Evolutionary conservation across 2,797 vertebrate species (phyloP).

Genomic region (Dryobates pubescens): DNA sequence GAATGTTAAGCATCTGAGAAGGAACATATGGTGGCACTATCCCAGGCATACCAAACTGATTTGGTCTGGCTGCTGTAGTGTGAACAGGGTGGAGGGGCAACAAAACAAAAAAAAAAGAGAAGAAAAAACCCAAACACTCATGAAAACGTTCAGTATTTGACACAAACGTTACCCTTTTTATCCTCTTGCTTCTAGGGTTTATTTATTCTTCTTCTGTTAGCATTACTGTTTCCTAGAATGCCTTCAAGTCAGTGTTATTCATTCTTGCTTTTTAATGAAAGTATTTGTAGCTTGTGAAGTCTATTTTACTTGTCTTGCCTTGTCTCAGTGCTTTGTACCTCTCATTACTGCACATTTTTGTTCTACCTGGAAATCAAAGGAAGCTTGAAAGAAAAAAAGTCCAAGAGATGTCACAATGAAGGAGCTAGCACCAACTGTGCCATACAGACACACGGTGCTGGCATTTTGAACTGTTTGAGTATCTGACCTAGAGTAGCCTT

Average conservation of each 20-base stretch:
- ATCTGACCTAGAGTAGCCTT: not conserved
- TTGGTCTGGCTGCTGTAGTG: slow-evolving; percentile 85
- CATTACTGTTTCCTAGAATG: not conserved
- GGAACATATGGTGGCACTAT: slow-evolving; percentile 83
- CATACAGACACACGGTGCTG: not conserved
- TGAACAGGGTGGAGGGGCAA: not conserved
- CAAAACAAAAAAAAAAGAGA: not conserved
- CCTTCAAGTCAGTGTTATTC: not conserved
- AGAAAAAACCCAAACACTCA: not conserved
- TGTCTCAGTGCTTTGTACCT: not conserved
- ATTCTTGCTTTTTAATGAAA: not conserved
- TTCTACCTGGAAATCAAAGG: not conserved
- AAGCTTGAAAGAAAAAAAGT: not conserved
- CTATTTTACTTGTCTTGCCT: not conserved
- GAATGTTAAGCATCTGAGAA: slow-evolving; percentile 91
- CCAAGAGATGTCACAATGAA: not conserved
- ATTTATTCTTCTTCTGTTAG: not conserved
- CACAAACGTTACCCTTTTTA: not conserved
- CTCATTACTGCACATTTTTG: not conserved
- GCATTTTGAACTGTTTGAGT: not conserved
- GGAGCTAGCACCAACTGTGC: not conserved
- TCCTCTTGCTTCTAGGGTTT: not conserved
- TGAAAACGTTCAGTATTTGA: not conserved
- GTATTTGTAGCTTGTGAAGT: not conserved
- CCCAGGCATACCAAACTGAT: slow-evolving; percentile 86